phyloP scores from a whole-genome alignment of 2,113 vertebrate species.

The Epinephelus cyanopodus region DNA sequence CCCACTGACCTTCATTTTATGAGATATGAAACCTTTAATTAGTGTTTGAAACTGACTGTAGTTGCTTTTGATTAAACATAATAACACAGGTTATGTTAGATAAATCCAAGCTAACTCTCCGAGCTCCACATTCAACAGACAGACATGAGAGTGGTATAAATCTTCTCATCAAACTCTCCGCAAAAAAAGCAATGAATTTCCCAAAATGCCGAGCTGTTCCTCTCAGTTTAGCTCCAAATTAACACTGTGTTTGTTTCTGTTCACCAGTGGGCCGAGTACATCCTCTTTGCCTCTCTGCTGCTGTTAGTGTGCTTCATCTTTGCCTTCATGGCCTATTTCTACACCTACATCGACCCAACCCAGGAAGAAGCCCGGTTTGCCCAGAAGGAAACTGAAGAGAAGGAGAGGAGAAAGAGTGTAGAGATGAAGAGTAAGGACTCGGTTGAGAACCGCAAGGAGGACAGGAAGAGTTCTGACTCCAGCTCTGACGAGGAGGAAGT shows the following conservation, averaged over 20 bases:
- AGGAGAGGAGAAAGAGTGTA: conserved; percentile 56
- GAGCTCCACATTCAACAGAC: neutral
- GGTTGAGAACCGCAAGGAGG: fast-evolving
- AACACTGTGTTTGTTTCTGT: conserved; percentile 19
- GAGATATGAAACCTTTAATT: too few species aligned
- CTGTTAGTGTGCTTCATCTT: conserved; percentile 90
- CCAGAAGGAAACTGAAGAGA: conserved; percentile 48
- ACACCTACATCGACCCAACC: conserved; percentile 90
- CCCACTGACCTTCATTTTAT: neutral
- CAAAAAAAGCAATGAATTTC: too few species aligned
- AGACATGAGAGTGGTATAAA: too few species aligned
- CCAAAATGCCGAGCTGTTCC: too few species aligned
- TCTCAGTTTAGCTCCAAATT: neutral
- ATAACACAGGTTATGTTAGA: neutral
- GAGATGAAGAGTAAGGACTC: conserved; percentile 59
- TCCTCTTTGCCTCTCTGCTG: conserved; percentile 92
- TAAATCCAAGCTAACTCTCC: neutral
- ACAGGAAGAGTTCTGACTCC: conserved; percentile 31
- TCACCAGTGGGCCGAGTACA: conserved; percentile 93
- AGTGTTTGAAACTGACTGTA: neutral
- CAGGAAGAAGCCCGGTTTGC: conserved; percentile 89
- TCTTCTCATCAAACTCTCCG: too few species aligned
- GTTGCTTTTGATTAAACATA: neutral
- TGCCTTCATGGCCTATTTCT: conserved; percentile 92
- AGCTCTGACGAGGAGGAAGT: conserved; percentile 11